Conservation (phyloP, 2,888 invertebrate species). For the Drosophila differens region DNA sequence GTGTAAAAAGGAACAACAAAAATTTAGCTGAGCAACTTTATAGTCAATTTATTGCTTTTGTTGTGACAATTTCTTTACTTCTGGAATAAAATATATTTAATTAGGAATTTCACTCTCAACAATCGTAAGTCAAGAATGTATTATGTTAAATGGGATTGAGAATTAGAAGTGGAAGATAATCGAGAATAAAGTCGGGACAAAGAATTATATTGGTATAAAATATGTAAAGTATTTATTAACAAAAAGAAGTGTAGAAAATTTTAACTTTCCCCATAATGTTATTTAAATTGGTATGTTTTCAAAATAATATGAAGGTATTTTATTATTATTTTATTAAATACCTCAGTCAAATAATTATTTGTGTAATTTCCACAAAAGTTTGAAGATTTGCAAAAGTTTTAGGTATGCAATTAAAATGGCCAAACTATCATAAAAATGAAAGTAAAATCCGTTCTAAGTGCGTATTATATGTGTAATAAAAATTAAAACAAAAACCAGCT, state of each 20-base stretch:
- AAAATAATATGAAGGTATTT: neutral
- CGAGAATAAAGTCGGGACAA: neutral
- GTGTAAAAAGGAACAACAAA: neutral
- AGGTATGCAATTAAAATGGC: neutral
- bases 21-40: neutral
- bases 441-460: neutral
- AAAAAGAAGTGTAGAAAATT: neutral
- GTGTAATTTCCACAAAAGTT: neutral
- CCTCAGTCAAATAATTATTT: neutral
- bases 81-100: neutral
- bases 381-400: neutral
- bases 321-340: neutral
- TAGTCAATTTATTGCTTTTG: neutral
- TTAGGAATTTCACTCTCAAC: neutral
- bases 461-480: no score
- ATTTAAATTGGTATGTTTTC: neutral
- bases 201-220: neutral
- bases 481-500: neutral
- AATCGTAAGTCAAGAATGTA: neutral
- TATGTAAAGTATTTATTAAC: neutral
- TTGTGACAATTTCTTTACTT: neutral
- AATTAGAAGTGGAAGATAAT: neutral
- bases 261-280: neutral
- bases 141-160: rapidly evolving
- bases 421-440: neutral